Conservation (phyloP, 2,797 vertebrate genomes). For the Etheostoma perlongum region DNA sequence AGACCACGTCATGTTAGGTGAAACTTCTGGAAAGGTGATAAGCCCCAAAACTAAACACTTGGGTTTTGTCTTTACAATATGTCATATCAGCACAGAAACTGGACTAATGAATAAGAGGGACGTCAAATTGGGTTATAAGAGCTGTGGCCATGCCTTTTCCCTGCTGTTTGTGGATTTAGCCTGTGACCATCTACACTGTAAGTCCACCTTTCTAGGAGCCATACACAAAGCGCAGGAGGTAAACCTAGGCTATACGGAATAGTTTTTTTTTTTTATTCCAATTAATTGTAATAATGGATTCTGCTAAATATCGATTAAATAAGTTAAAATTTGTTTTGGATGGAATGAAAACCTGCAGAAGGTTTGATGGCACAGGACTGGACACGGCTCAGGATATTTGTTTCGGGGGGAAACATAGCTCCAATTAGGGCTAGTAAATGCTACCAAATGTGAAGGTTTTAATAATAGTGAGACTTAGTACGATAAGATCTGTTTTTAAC, state of each 20-base stretch:
- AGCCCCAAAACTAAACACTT: constrained; percentile 81
- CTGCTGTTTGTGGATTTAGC: constrained; percentile 33
- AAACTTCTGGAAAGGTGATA: constrained; percentile 50
- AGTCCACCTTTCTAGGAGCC: constrained; percentile 13
- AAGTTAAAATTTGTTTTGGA: background rate
- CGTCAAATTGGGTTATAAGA: constrained; percentile 76
- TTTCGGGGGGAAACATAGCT: background rate
- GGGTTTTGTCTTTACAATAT: constrained; percentile 24
- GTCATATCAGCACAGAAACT: constrained; percentile 46
- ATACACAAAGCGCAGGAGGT: constrained; percentile 29
- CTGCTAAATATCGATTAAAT: background rate
- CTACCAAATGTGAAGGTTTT: background rate
- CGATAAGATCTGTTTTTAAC: background rate
- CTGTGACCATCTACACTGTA: background rate
- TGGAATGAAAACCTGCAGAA: constrained; percentile 16
- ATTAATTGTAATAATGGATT: background rate
- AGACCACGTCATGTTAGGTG: constrained; percentile 12
- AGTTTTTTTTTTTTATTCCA: background rate
- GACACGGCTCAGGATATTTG: background rate
- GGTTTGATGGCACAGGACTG: background rate
- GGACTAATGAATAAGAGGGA: constrained; percentile 24
- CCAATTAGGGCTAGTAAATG: background rate
- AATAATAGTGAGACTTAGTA: background rate
- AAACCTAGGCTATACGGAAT: constrained; percentile 11
- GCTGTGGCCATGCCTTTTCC: background rate